Base-by-base conservation (phyloP, 2,888 invertebrate species). In the Ommatoiulus sabulosus region DNA sequence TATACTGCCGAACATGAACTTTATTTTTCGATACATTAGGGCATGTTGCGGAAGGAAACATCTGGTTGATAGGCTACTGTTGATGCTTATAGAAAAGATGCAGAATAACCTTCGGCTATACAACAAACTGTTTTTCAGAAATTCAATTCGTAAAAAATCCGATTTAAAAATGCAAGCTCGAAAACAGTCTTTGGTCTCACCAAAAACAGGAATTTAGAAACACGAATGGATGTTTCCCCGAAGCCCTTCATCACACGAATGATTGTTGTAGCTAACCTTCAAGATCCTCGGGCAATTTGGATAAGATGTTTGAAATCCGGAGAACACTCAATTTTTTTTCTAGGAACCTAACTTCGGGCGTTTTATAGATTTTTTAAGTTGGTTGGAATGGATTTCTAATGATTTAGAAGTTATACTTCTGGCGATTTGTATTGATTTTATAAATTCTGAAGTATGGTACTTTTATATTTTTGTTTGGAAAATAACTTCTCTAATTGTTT, bases 391-490 rank as follows among this genome's bases (percentile, higher is more conserved):
- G 63, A 63, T 63, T 17, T 63, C 3, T 63, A 63, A 63, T 52
- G 12, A 63, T 63, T n/a, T 63, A 63, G n/a, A n/a, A n/a, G n/a
- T 63, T n/a, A n/a, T 63, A 63, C 63, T 17, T 63, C 63, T 63
- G n/a, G 12, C 63, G 12, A 63, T 12, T 63, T 63, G 17, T 5
- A 46, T 3, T n/a, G n/a, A n/a, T 63, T n/a, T 3, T 63, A 3
- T 3, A n/a, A 63, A 63, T 2, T 63, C n/a, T 63, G 7, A 63
- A 63, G 3, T 63, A 3, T 63, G n/a, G n/a, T 4, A n/a, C n/a
- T n/a, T n/a, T n/a, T n/a, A n/a, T n/a, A n/a, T 3, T 63, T n/a
- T 63, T 63, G n/a, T n/a, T 20, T 63, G 63, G n/a, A n/a, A 20
- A n/a, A 2, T 2, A 63, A 17, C 12, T 20, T n/a, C 52, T 15